Base-by-base conservation (phyloP, 2,113 vertebrate genomes). In the Heterotilapia buettikoferi region DNA sequence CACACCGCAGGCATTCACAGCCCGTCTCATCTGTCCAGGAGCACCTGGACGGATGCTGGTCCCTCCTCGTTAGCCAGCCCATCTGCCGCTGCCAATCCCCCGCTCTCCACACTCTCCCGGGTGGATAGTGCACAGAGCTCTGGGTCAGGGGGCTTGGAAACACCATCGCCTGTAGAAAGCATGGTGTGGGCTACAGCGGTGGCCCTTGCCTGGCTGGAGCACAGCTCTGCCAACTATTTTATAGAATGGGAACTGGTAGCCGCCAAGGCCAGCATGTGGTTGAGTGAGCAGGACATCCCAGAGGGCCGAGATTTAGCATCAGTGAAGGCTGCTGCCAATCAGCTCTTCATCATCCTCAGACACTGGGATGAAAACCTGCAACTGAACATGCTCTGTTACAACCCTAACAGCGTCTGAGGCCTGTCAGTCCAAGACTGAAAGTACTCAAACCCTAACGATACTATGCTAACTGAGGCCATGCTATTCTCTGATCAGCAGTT, bases 341-440 rank as follows among this genome's bases (percentile, higher is more conserved):
- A 99, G 95, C 97, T 99, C 18, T 99, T 99, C 5, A 97, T 99
- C 90, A 97, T 99, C 83, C 98, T 99, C 88, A 95, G 98, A 63
- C 99, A 99, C 96, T 99, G 99, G 99, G 97, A 99, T 24, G 98
- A 99, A 54, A 99, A 98, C 92, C 97, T 99, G 86, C 97, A 99
- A 88, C 97, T 99, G 90, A 98, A 98, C 86, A 96, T 99, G 97
- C 97, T 99, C 16, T 99, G 99, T 91, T 99, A 99, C 93, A 98
- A 99, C 95, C 99, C 98, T 0, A 97, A 97, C 94, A 97, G 97
- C 0, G 95, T 99, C 88, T 99, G 90, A 95, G 85, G 11, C 68
- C 40, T 47, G 19, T 56, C 3, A 6, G 57, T 36, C 19, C 43
- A 57, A 31, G 59, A 80, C 59, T 79, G 19, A 68, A 81, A 68